Base-by-base conservation (phyloP, 2,113 vertebrate genomes). In the Myrmecophaga tridactyla region DNA sequence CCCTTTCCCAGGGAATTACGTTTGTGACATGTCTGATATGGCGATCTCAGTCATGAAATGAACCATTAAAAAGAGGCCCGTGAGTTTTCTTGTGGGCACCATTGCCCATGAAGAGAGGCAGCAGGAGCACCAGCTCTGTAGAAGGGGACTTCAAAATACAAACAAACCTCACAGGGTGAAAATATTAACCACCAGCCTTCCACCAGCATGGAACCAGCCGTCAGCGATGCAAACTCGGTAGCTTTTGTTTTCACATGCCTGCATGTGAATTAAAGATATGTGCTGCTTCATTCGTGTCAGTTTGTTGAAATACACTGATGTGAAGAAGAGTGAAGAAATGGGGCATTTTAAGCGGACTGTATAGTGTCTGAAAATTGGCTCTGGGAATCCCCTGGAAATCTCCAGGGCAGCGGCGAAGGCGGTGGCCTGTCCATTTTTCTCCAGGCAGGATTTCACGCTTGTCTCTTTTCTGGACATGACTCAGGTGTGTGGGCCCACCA, bases 391-490 rank as follows among this genome's bases (percentile, higher is more conserved):
- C 92, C 56, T 86, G 31, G 72, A 90, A 92, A 46, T 78, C 72
- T 82, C 90, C 46, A 34, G 56, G 25, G 81, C 39, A 80, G 34
- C 0, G 0, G 73, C 23, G 39, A 82, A 58, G 31, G 51, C 7
- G 94, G 82, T 3, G 12, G 69, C 83, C 65, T 60, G 34, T 58
- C 53, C 21, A 6, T 56, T 84, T 85, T 86, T 90, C 89, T 84
- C 84, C 41, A 25, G 53, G 36, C 72, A 85, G 90, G 77, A 86
- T 93, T 95, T 94, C 51, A 81, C n/a, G 77, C 41, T 81, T 96
- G 82, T 90, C 60, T 94, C 56, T 94, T 76, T 78, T 76, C 39
- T 96, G 94, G 96, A 95, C 92, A 80, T 9, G 39, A 86, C 51
- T 53, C 39, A 90, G 92, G 80, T 89, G 77, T 94, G 34, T 13